phyloP scores from a whole-genome alignment of 2,797 vertebrate genomes.

The Macropodus opercularis region DNA sequence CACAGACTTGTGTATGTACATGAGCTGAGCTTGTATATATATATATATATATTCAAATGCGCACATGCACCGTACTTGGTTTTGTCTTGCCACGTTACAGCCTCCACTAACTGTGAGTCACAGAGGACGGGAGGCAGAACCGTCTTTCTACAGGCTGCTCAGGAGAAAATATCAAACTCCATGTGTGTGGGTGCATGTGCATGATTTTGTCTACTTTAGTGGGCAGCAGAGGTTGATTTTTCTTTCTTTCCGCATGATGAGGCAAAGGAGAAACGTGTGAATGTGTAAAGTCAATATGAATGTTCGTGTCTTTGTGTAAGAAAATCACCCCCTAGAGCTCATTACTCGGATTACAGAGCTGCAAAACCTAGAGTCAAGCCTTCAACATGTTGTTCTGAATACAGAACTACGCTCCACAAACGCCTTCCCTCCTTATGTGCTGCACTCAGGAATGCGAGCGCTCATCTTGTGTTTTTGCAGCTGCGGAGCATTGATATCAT shows the following conservation, averaged over 20 bases:
- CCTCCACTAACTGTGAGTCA: slow-evolving; percentile 53
- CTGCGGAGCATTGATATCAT: not conserved
- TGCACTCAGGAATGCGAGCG: slow-evolving; percentile 4
- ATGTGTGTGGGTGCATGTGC: not conserved
- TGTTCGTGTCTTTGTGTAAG: slow-evolving; percentile 20
- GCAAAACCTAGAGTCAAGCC: slow-evolving; percentile 12
- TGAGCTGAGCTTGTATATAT: too few relatives aligned
- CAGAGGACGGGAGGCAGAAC: slow-evolving; percentile 46
- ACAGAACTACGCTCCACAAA: slow-evolving; percentile 27
- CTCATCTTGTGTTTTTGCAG: not conserved
- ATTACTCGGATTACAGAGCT: slow-evolving; percentile 43
- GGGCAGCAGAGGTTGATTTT: slow-evolving; percentile 6
- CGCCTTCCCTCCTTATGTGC: slow-evolving; percentile 1
- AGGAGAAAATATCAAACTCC: slow-evolving; percentile 40
- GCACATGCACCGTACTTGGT: slow-evolving; percentile 5
- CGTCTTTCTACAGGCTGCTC: slow-evolving; percentile 49
- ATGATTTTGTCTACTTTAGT: slow-evolving; percentile 7
- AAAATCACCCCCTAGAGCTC: slow-evolving; percentile 33
- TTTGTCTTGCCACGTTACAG: slow-evolving; percentile 35
- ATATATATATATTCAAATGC: slow-evolving; percentile 16
- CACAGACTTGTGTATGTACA: too few relatives aligned
- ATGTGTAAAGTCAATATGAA: slow-evolving; percentile 29
- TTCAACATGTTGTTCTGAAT: slow-evolving; percentile 38
- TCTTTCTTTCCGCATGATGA: slow-evolving; percentile 3
- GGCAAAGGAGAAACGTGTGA: slow-evolving; percentile 33